phyloP scores from a whole-genome alignment of 2,113 vertebrate genomes.

The Macrotus californicus region DNA sequence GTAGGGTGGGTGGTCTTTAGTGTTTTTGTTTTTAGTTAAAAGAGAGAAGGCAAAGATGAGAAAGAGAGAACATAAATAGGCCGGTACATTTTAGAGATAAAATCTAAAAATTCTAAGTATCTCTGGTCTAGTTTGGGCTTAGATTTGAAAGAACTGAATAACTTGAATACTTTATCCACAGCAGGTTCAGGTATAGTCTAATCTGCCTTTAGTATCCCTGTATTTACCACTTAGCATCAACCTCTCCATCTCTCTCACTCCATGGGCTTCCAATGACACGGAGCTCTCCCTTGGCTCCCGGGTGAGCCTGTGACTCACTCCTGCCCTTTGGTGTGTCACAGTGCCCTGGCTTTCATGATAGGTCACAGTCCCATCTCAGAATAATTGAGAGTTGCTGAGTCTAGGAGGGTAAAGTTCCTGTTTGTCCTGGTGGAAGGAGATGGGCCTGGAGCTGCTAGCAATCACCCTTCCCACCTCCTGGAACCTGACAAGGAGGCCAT shows the following conservation, averaged over 20 bases:
- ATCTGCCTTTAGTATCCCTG: neutral
- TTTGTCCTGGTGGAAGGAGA: neutral
- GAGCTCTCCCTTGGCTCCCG: neutral
- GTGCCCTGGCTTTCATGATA: neutral
- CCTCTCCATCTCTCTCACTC: neutral
- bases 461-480: neutral
- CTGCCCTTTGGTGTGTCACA: neutral
- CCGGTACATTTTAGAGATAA: neutral
- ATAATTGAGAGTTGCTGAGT: neutral
- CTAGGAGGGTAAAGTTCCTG: neutral
- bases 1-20: neutral
- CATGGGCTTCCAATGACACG: neutral
- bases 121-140: neutral
- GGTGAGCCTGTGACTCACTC: neutral
- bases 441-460: neutral
- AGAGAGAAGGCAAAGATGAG: neutral
- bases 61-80: neutral
- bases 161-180: neutral
- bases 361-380: neutral
- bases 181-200: neutral
- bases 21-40: slow-evolving; percentile 16
- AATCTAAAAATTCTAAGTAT: neutral
- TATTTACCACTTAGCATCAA: neutral
- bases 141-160: neutral
- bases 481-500: neutral